Evolutionary conservation across 2,113 vertebrate species (phyloP), one percentile per base, ranked within the genome.

Genomic region (Erpornis zantholeuca): DNA sequence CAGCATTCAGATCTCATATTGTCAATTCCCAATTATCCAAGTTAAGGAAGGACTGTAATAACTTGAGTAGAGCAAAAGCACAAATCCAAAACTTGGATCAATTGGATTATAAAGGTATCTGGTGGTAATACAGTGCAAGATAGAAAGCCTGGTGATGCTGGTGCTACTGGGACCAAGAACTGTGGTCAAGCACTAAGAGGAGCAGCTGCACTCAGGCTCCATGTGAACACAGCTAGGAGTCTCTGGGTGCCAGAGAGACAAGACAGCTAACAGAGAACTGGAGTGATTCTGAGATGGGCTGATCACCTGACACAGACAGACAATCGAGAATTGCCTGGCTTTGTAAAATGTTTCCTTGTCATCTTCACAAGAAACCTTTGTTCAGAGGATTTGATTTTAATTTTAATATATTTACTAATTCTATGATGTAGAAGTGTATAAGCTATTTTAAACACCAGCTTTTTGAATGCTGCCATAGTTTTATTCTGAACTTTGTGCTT

Each of bases 21-120:
- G 68, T 66, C 71, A 75, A 83, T 80, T 42, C 33, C 14, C 88
- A 89, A 23, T 95, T 92, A 79, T 24, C 61, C 79, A 59, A 57
- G 68, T 36, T 90, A 72, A 66, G 56, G 68, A 77, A 73, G 20
- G 50, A 61, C 15, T 42, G 31, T 82, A 82, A 77, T 72, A 42
- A 35, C 11, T 29, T 35, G 15, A 35, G 42, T 4, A 70, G 35
- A 81, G 13, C 42, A 83, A 78, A 87, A 69, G 14, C 36, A 69
- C 25, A 80, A 81, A 54, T 66, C 31, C 24, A 50, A 65, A 80
- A 29, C 7, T 15, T 10, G 35, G 8, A 35, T 83, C 23, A 42
- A 7, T 21, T 27, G 29, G 16, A 38, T 65, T 76, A 28, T 63
- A 52, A 50, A 92, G 70, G 12, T 54, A 15, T 24, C 19, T 42